phyloP scores from a whole-genome alignment of 2,888 invertebrate species.

The Platycheirus albimanus region DNA sequence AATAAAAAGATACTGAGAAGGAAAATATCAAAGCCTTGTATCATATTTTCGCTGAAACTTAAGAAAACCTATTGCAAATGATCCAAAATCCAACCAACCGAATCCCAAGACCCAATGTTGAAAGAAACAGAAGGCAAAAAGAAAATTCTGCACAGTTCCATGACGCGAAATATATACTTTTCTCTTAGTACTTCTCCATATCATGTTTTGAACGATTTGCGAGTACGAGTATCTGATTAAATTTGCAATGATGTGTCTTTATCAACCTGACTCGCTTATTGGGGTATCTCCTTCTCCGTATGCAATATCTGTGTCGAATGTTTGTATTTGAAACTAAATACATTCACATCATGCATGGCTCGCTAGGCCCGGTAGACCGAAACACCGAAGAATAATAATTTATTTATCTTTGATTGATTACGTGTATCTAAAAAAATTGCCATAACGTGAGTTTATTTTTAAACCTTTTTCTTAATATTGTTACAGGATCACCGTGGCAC shows the following conservation, averaged over 20 bases:
- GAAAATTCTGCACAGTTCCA: slow-evolving; percentile 62
- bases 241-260: slow-evolving; percentile 12
- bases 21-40: slow-evolving; percentile 47
- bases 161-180: slow-evolving; percentile 62
- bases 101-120: slow-evolving; percentile 32
- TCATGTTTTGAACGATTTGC: slow-evolving; percentile 63
- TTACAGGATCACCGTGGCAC: slow-evolving; percentile 96
- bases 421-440: slow-evolving; percentile 30
- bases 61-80: slow-evolving; percentile 39
- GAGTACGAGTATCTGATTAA: slow-evolving; percentile 49
- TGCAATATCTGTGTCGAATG: slow-evolving; percentile 4
- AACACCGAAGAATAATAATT: slow-evolving; percentile 28
- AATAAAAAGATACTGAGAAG: not conserved
- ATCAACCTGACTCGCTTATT: slow-evolving; percentile 39
- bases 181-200: slow-evolving; percentile 33
- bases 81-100: slow-evolving; percentile 46
- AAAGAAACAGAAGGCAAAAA: slow-evolving; percentile 32
- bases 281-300: slow-evolving; percentile 25
- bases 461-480: slow-evolving; percentile 72
- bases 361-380: slow-evolving; percentile 25
- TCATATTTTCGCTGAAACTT: slow-evolving; percentile 43
- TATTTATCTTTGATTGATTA: slow-evolving; percentile 39
- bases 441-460: slow-evolving; percentile 33
- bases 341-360: slow-evolving; percentile 57
- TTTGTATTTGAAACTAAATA: slow-evolving; percentile 42